A percentile compares a stretch with the other conserved stretches of the same genome.
These are phyloP conservation scores for Gila orcuttii DNA, from an alignment of 2,113 vertebrate species.

Conservation along the genomic window DNA sequence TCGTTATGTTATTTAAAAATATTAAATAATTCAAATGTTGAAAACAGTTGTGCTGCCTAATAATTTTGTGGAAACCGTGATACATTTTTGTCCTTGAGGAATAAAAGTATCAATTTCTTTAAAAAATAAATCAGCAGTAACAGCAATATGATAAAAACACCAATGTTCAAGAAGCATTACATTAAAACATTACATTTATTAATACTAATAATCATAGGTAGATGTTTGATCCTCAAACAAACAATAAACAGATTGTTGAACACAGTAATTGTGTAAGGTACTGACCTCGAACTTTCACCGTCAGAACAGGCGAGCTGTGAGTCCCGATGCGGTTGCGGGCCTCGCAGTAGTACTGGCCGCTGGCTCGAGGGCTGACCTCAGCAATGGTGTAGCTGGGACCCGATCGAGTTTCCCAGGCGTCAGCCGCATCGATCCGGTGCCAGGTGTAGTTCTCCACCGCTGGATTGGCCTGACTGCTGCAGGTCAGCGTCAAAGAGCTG, in stretches of 20 bases:
- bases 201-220: neutral
- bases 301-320: constrained; percentile 77
- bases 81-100: too few relatives aligned
- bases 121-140: too few relatives aligned
- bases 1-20: too few relatives aligned
- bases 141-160: too few relatives aligned
- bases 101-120: too few relatives aligned
- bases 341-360: constrained; percentile 80
- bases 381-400: constrained; percentile 76
- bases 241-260: neutral
- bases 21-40: too few relatives aligned
- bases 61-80: too few relatives aligned
- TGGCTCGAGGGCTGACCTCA: constrained; percentile 73
- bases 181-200: neutral
- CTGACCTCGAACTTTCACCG: constrained; percentile 75
- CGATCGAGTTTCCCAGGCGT: constrained; percentile 72
- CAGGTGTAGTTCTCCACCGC: constrained; percentile 81
- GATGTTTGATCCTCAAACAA: neutral
- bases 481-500: constrained; percentile 76
- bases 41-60: too few relatives aligned
- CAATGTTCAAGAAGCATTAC: too few relatives aligned
- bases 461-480: constrained; percentile 78
- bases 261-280: neutral
- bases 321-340: constrained; percentile 76
- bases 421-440: constrained; percentile 70